phyloP scores from a whole-genome alignment of 2,113 vertebrate species.

The Sceloporus tristichus region DNA sequence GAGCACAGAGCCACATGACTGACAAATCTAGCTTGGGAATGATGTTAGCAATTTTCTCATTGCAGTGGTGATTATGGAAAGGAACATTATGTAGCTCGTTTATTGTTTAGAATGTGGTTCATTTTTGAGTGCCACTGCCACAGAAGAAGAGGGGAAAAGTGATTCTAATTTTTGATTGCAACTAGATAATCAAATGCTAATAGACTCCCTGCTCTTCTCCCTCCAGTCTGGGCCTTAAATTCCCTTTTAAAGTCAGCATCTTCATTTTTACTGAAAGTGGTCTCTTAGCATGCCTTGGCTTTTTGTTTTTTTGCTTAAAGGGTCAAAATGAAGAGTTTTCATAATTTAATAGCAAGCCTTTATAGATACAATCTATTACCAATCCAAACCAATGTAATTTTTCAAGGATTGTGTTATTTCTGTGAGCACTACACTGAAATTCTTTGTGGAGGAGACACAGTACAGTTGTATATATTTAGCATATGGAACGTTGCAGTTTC shows the following conservation, averaged over 20 bases:
- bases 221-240: neutral
- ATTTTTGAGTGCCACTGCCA: constrained; percentile 35
- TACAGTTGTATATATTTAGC: neutral
- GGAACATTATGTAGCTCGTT: constrained; percentile 62
- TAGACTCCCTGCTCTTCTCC: constrained; percentile 13
- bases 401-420: neutral
- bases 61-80: constrained; percentile 62
- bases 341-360: constrained; percentile 35
- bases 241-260: neutral
- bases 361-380: neutral
- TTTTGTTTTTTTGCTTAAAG: neutral
- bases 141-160: constrained; percentile 13
- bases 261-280: constrained; percentile 18
- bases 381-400: neutral
- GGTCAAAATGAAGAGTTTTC: constrained; percentile 23
- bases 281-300: neutral
- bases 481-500: neutral
- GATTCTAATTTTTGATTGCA: constrained; percentile 37
- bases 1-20: constrained; percentile 63
- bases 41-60: constrained; percentile 57
- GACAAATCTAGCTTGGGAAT: constrained; percentile 53
- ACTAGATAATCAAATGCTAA: constrained; percentile 50
- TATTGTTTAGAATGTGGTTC: constrained; percentile 53
- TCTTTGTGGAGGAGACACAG: neutral
- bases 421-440: neutral